phyloP scores from a whole-genome alignment of 2,113 vertebrate genomes.

The Gila orcuttii region DNA sequence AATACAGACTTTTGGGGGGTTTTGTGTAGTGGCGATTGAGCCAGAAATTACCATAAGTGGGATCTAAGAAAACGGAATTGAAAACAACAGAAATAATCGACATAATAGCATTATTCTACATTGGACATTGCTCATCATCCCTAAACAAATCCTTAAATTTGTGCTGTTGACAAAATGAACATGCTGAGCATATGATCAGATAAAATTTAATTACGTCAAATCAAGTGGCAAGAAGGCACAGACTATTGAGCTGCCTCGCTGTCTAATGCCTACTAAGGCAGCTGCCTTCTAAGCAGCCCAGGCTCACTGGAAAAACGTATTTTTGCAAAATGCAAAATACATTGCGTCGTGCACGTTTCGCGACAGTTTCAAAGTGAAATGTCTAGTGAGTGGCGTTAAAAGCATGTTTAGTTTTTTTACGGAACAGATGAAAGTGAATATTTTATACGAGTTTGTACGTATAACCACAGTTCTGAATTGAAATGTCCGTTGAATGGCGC shows the following conservation, averaged over 20 bases:
- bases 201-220: neutral
- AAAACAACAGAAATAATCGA: slow-evolving; percentile 13
- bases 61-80: neutral
- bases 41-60: slow-evolving; percentile 36
- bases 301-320: too few species aligned
- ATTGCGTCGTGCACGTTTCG: too few species aligned
- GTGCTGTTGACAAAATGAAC: neutral
- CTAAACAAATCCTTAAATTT: neutral
- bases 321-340: too few species aligned
- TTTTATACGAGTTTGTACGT: too few species aligned
- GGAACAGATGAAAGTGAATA: too few species aligned
- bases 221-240: neutral
- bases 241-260: neutral
- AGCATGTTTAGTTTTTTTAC: too few species aligned
- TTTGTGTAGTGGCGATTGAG: slow-evolving; percentile 36
- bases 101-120: slow-evolving; percentile 2
- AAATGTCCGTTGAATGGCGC: too few species aligned
- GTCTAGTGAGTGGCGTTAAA: too few species aligned
- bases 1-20: slow-evolving; percentile 45
- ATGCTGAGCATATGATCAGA: neutral
- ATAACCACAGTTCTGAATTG: too few species aligned
- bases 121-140: slow-evolving; percentile 40
- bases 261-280: neutral
- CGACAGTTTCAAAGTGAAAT: too few species aligned
- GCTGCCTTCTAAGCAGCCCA: too few species aligned